Evolutionary conservation across 1,140 invertebrate genomes (phyloP), one percentile per base, ranked within the genome.

Genomic region (Acyrthosiphon pisum): DNA sequence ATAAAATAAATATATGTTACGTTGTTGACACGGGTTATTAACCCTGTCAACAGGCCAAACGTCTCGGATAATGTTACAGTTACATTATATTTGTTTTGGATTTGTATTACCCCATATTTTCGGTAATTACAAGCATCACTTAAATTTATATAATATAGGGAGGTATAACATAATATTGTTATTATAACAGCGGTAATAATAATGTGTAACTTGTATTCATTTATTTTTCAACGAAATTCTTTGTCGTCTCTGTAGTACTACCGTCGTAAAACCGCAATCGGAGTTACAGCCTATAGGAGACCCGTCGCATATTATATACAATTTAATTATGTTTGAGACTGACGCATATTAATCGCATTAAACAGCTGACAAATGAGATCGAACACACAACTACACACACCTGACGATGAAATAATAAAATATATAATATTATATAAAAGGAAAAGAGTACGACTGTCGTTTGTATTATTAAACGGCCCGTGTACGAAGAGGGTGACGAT

Each of bases 381-480:
- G 91, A 68, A 68, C 30, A 68, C 30, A 60, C 11, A n/a, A n/a
- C 30, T 76, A 76, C 46, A 37, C 90, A 68, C n/a, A 2, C 44
- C 20, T 18, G 22, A 50, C 3, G 1, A 91, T 6, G 35, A 50
- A 91, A 48, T 30, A 56, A 41, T 50, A 41, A 44, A 53, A 86
- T 23, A 89, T 35, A n/a, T 30, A 68, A n/a, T n/a, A 18, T 18
- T 18, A 18, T 76, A 18, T 76, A 26, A 89, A 89, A 53, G 7
- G 11, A 56, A 9, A 60, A 41, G 14, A 68, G 87, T 18, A 41
- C 89, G 89, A 44, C 18, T 90, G 53, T 68, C 89, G 89, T 90
- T 90, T 60, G 53, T 90, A 44, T 90, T 90, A 60, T 90, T 90
- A 90, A 90, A 90, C 89, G 56, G 26, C 20, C 14, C 1, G 84